Evolutionary conservation across 2,797 vertebrate species (phyloP).

Genomic region (Avahi laniger): DNA sequence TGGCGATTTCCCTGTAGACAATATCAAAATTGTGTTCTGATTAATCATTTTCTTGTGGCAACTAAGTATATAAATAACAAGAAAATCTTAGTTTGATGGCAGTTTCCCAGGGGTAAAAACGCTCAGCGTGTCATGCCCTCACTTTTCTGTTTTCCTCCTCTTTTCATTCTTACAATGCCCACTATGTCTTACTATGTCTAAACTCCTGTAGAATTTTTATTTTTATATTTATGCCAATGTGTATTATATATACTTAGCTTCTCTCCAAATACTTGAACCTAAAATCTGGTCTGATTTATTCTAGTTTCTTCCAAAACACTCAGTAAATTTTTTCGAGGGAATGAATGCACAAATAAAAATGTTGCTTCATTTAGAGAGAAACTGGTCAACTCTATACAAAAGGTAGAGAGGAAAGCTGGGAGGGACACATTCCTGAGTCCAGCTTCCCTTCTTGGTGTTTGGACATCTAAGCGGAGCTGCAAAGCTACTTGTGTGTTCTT

Average conservation of each 20-base stretch:
- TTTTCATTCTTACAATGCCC: background rate
- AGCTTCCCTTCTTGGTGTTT: background rate
- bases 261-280: background rate
- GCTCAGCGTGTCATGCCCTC: background rate
- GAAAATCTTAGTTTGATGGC: conserved; percentile 12
- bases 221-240: conserved; percentile 35
- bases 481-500: background rate
- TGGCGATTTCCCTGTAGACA: conserved; percentile 52
- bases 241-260: conserved; percentile 14
- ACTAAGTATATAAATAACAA: conserved; percentile 52
- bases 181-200: background rate
- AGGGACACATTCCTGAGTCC: background rate
- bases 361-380: background rate
- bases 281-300: conserved; percentile 48
- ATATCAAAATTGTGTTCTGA: conserved; percentile 49
- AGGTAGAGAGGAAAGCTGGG: background rate
- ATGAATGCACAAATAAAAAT: background rate
- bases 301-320: conserved; percentile 12
- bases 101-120: background rate
- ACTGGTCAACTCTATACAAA: background rate
- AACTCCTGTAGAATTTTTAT: conserved; percentile 42
- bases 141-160: background rate
- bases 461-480: background rate
- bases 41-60: conserved; percentile 54
- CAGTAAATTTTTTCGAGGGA: conserved; percentile 26